Base-by-base conservation (phyloP, 2,797 vertebrate species). In the Acestrorhynchus altus region DNA sequence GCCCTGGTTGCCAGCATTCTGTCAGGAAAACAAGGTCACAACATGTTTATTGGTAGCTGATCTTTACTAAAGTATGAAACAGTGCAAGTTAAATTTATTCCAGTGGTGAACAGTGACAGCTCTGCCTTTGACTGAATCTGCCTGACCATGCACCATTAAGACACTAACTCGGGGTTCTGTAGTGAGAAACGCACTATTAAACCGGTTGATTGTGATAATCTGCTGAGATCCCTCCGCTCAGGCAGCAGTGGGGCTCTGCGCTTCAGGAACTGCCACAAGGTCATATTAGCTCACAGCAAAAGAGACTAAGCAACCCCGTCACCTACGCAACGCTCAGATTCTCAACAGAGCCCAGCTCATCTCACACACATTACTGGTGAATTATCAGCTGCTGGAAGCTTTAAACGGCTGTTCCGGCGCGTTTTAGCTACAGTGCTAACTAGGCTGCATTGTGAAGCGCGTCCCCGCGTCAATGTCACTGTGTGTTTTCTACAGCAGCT, bases 1-100 rank as follows among this genome's bases (percentile, higher is more conserved):
- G 87, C 95, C 89, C 96, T 94, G 47, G 94, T 89, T 61, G 95
- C 93, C 93, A 98, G 89, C 98, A 99, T 99, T 89, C 96, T 98
- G 82, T 78, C 35, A 16, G 79, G 40, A 70, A 28, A 67, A 59
- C 16, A 56, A 31, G 16, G n/a, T 20, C 15, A 44, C 26, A 56
- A 46, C 3, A 51, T 16, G 15, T 16, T 46, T 15, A 8, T n/a
- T n/a, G 20, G 22, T 24, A 22, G 9, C 22, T 54, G n/a, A n/a
- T n/a, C n/a, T n/a, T n/a, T n/a, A n/a, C n/a, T n/a, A n/a, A n/a
- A n/a, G n/a, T n/a, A n/a, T n/a, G n/a, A n/a, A n/a, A n/a, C n/a
- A n/a, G n/a, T n/a, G n/a, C n/a, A n/a, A n/a, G n/a, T n/a, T n/a
- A n/a, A n/a, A n/a, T n/a, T n/a, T n/a, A 35, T 35, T 6, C 31